Evolutionary conservation across 2,888 invertebrate genomes (phyloP), one percentile per base, ranked within the genome.

Genomic region (Sacculina carcini): DNA sequence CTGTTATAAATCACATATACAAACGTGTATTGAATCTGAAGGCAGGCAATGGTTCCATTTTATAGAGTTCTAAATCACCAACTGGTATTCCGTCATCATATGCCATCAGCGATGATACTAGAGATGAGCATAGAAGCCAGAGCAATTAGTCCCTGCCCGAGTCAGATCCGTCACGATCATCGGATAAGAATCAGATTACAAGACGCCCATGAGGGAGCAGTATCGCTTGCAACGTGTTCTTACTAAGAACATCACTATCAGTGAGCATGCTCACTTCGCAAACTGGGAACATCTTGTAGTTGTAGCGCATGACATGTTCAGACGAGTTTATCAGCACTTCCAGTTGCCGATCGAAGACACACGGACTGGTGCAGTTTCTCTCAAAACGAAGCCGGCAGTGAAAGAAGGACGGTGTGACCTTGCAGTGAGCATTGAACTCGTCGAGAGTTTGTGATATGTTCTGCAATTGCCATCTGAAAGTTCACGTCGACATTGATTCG

Each of bases 401-500:
- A 59, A 68, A 69, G 59, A 69, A 69, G 39, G 66, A 63, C 3
- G 68, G 66, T 51, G 67, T 66, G 31, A 68, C 59, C 52, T 68
- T 64, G 2, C 69, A 69, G 38, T 67, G 61, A 28, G 61, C 59
- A 42, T 67, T 65, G 60, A 70, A 69, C 47, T 67, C 64, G 9
- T 65, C 62, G 54, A 69, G 56, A 6, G 63, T 62, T 40, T 68
- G 60, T 5, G 67, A 66, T 54, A 62, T 61, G 55, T 65, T 64
- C 51, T 69, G 59, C 7, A 69, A 64, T 61, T 69, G 69, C 68
- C 68, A 68, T 51, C 62, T 62, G 53, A n/a, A n/a, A n/a, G n/a
- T n/a, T n/a, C n/a, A n/a, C n/a, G n/a, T n/a, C n/a, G n/a, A n/a
- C n/a, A n/a, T n/a, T n/a, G n/a, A n/a, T n/a, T n/a, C n/a, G n/a